Base-by-base conservation (phyloP, 2,113 vertebrate genomes). In the Taxidea taxus region DNA sequence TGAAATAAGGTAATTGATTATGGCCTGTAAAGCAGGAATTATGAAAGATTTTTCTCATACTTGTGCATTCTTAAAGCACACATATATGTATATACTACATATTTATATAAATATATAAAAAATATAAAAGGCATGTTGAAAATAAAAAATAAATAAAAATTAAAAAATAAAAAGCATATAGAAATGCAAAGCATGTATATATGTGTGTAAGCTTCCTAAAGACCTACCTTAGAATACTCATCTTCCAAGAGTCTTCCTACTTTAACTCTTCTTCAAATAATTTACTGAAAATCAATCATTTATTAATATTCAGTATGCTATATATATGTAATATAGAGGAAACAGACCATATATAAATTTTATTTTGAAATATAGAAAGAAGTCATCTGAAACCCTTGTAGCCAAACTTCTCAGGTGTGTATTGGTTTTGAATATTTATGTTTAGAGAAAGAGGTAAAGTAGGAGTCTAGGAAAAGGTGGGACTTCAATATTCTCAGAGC, bases 1-100 rank as follows among this genome's bases (percentile, higher is more conserved):
- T 81, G 85, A 98, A 70, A 81, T 75, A 96, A 97, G 25, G 84
- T 14, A 68, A 96, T 93, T 87, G 90, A 96, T 94, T 97, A 68
- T 86, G 51, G 6, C 29, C 16, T 85, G 47, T 87, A 97, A 98
- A 95, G 1, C 31, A 91, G 18, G 51, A 74, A 21, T 95, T 97
- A 70, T 7, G 37, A 34, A 97, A 90, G 80, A 96, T 95, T 74
- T 95, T 39, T 94, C 86, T 90, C 56, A 4, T 88, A 0, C 89
- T 95, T 96, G 25, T 92, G 31, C 37, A 60, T 95, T 95, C 20
- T 56, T 44, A 60, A 66, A 18, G 1, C n/a, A 47, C 4, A 39
- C 27, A 75, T 15, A 51, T 39, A 23, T 23, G 56, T 37, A 44
- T 47, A 56, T 56, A 34, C 49, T 37, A 13, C 29, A 29, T 54